Evolutionary conservation across 2,888 invertebrate genomes (phyloP).

Genomic region (Neoaliturus tenellus): DNA sequence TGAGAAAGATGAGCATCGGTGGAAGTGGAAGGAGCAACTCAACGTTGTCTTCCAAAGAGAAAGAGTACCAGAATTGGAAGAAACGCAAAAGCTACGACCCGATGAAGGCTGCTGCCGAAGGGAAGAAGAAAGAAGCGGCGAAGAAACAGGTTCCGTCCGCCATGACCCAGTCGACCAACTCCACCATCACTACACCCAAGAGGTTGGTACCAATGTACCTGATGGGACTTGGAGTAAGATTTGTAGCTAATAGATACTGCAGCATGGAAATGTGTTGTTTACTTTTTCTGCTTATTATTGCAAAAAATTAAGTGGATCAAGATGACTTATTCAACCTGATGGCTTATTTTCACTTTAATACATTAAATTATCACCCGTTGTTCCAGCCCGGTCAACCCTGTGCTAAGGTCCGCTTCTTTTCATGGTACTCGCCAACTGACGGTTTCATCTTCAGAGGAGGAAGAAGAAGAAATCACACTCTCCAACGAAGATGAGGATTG

Average conservation of each 20-base stretch:
- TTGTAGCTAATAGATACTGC: too few species aligned
- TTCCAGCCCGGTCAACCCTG: slow-evolving; percentile 67
- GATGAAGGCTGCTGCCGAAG: slow-evolving; percentile 94
- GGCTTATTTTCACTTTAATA: too few species aligned
- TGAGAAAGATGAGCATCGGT: slow-evolving; percentile 70
- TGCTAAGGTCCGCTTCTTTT: slow-evolving; percentile 73
- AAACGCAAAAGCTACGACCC: slow-evolving; percentile 97
- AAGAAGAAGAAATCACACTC: slow-evolving; percentile 63
- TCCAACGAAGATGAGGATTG: slow-evolving; percentile 64
- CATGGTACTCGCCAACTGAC: slow-evolving; percentile 71
- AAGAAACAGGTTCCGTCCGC: slow-evolving; percentile 60
- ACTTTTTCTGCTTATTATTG: too few species aligned
- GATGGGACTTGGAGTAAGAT: too few species aligned
- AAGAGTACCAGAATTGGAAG: slow-evolving; percentile 96
- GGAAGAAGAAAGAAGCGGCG: slow-evolving; percentile 76
- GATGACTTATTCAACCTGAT: too few species aligned
- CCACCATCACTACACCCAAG: slow-evolving; percentile 68
- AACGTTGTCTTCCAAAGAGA: slow-evolving; percentile 85
- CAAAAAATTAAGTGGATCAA: too few species aligned
- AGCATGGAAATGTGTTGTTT: too few species aligned
- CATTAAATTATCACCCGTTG: too few species aligned
- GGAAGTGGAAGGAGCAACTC: slow-evolving; percentile 81
- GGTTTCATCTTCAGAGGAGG: slow-evolving; percentile 64
- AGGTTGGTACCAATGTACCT: too few species aligned
- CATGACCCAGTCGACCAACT: slow-evolving; percentile 67